A percentile compares a stretch with the other conserved stretches of the same genome.
phyloP scores from a whole-genome alignment of 2,888 invertebrate species.

The Drosophila merina region DNA sequence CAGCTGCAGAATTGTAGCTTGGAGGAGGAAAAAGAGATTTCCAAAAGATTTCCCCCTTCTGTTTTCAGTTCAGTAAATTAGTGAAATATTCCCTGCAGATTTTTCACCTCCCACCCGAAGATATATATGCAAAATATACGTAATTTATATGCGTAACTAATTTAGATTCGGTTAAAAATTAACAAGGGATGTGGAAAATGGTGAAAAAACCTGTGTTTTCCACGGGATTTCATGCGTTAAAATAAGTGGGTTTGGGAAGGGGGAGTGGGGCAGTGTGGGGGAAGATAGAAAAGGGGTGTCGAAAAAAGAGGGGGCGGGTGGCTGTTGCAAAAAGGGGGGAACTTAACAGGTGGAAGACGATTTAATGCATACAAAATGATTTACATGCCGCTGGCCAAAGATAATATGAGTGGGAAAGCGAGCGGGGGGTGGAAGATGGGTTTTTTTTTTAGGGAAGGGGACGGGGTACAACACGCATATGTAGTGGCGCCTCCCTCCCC shows the following conservation, averaged over 20 bases:
- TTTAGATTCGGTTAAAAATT: constrained; percentile 55
- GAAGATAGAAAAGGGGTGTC: not conserved
- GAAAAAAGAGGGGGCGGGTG: not conserved
- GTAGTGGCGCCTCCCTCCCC: not conserved
- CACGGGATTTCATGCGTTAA: constrained; percentile 8
- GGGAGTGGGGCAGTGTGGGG: too few relatives aligned
- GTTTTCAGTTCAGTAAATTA: constrained; percentile 60
- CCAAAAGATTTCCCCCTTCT: not conserved
- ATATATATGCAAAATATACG: not conserved
- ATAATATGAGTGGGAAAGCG: constrained; percentile 54
- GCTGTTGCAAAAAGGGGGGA: not conserved
- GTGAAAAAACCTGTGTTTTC: constrained; percentile 9
- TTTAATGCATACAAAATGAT: constrained; percentile 81
- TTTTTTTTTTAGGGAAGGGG: not conserved
- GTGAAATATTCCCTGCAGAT: constrained; percentile 22
- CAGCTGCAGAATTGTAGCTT: not conserved
- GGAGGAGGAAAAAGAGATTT: not conserved
- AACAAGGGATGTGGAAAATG: constrained; percentile 28
- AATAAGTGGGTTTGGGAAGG: constrained; percentile 4
- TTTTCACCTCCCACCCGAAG: not conserved
- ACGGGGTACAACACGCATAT: constrained; percentile 22
- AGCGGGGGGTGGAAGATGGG: constrained; percentile 5
- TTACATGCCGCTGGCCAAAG: constrained; percentile 74
- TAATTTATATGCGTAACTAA: constrained; percentile 50
- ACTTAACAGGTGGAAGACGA: constrained; percentile 61